A percentile compares a stretch with the other conserved stretches of the same genome.
phyloP scores from a whole-genome alignment of 1,140 invertebrate species.

The Drosophila neocordata region DNA sequence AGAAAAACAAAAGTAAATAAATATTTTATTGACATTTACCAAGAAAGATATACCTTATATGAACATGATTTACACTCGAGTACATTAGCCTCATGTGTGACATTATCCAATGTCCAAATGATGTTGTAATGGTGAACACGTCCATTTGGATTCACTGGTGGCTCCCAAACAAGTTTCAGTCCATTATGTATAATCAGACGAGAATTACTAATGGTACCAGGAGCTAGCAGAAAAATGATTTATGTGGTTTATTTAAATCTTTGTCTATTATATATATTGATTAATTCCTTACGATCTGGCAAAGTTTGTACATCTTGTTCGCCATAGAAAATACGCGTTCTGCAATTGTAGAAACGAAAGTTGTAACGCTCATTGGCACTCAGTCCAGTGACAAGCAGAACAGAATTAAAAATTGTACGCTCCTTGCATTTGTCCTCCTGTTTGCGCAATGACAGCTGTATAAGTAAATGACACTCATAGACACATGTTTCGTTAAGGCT shows the following conservation, averaged over 20 bases:
- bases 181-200: slow-evolving; percentile 65
- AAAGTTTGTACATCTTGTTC: slow-evolving; percentile 71
- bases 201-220: slow-evolving; percentile 72
- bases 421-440: slow-evolving; percentile 67
- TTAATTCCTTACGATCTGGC: slow-evolving; percentile 71
- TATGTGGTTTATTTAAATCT: neutral
- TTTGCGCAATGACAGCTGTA: slow-evolving; percentile 53
- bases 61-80: slow-evolving; percentile 55
- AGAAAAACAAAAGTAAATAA: neutral
- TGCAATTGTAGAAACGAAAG: slow-evolving; percentile 73
- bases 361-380: slow-evolving; percentile 66
- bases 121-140: slow-evolving; percentile 76
- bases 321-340: slow-evolving; percentile 71
- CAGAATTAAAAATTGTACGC: slow-evolving; percentile 63
- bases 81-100: slow-evolving; percentile 72
- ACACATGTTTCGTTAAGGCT: slow-evolving; percentile 75
- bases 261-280: neutral
- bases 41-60: slow-evolving; percentile 60
- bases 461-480: slow-evolving; percentile 65
- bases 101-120: slow-evolving; percentile 74
- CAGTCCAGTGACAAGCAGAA: slow-evolving; percentile 60
- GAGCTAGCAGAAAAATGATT: slow-evolving; percentile 44
- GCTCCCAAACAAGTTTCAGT: slow-evolving; percentile 72
- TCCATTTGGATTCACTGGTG: slow-evolving; percentile 73
- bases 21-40: neutral